A percentile compares a stretch with the other conserved stretches of the same genome.
These are phyloP conservation scores for Plagiodera versicolora DNA, from an alignment of 2,888 invertebrate genomes.

Conservation along the genomic window DNA sequence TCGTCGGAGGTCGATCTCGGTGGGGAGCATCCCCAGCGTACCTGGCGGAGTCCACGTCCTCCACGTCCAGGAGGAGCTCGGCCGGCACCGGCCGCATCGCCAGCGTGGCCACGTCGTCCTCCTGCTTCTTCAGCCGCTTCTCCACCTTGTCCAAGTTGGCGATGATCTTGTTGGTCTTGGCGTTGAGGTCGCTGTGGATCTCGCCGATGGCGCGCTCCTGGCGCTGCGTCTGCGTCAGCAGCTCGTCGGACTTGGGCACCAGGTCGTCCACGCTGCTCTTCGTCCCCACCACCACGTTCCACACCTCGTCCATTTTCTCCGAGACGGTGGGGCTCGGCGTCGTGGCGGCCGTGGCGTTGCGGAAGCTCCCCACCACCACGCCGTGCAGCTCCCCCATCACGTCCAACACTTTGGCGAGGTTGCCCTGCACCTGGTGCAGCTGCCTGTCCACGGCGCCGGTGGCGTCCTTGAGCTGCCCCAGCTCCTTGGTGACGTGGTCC, in stretches of 20 bases:
- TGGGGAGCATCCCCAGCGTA: no score
- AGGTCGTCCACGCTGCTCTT: constrained; percentile 85
- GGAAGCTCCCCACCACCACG: constrained; percentile 74
- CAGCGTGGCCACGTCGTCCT: constrained; percentile 77
- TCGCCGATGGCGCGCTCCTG: constrained; percentile 86
- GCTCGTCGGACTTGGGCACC: constrained; percentile 83
- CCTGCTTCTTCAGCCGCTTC: constrained; percentile 80
- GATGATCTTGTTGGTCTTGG: constrained; percentile 84
- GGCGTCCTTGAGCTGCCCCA: constrained; percentile 75
- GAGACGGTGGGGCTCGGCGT: constrained; percentile 67
- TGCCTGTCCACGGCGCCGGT: constrained; percentile 80
- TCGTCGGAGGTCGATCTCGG: no score
- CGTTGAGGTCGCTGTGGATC: constrained; percentile 78
- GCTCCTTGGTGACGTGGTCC: constrained; percentile 78
- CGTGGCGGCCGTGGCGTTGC: constrained; percentile 61
- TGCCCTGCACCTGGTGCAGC: constrained; percentile 79
- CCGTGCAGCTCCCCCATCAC: constrained; percentile 83
- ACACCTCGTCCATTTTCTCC: constrained; percentile 89
- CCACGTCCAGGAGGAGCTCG: constrained; percentile 71
- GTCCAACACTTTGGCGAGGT: constrained; percentile 74
- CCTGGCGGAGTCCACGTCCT: constrained; percentile 83
- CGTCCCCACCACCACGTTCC: constrained; percentile 87
- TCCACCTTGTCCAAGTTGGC: constrained; percentile 84
- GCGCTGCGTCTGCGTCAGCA: constrained; percentile 81
- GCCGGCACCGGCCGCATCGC: constrained; percentile 76